Conservation (phyloP, 2,113 vertebrate genomes). For the Gallinago media region DNA sequence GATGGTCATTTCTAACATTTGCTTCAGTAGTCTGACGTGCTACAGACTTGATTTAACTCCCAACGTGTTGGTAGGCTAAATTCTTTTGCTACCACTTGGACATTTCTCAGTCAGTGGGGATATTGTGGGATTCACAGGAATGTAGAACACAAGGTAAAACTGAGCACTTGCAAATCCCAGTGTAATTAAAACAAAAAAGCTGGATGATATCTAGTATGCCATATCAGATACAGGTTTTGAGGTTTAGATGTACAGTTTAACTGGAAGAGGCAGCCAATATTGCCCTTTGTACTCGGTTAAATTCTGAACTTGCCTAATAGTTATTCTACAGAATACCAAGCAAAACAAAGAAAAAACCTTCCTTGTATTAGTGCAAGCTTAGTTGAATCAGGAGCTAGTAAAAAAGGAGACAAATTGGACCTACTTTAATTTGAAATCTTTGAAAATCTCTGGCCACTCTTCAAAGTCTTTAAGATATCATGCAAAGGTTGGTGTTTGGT, state of each 20-base stretch:
- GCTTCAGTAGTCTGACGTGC: accelerated
- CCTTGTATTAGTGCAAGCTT: background rate
- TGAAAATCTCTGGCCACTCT: background rate
- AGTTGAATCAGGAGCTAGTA: background rate
- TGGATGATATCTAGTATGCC: background rate
- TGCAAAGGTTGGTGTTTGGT: accelerated
- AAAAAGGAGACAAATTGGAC: background rate
- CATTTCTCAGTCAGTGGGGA: background rate
- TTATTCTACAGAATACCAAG: background rate
- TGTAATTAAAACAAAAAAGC: background rate
- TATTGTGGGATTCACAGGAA: background rate
- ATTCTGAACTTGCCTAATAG: background rate
- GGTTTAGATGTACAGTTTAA: background rate
- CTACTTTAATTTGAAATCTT: background rate
- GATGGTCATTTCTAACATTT: background rate
- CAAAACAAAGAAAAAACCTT: background rate
- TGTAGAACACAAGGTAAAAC: background rate
- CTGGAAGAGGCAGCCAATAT: background rate
- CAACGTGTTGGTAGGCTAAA: background rate
- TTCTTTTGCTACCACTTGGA: background rate
- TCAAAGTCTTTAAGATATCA: background rate
- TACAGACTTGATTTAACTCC: background rate
- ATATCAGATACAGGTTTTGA: background rate
- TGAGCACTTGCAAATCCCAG: background rate
- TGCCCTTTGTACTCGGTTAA: background rate